Evolutionary conservation across 2,888 invertebrate genomes (phyloP).

Genomic region (Globia sparganii): DNA sequence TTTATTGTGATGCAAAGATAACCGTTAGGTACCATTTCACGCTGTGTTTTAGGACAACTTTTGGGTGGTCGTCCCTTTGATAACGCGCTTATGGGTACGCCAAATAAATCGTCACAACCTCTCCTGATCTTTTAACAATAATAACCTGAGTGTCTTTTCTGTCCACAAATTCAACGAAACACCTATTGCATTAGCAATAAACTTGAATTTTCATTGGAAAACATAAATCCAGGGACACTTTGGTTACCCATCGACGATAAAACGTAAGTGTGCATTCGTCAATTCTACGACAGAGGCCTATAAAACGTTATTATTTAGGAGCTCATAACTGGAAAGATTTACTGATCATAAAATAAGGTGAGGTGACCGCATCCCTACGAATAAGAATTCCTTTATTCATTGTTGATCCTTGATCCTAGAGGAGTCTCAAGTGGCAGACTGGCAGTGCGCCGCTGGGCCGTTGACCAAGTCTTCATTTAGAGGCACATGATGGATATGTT

Average conservation of each 20-base stretch:
- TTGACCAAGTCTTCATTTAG: constrained; percentile 82
- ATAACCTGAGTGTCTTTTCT: constrained; percentile 50
- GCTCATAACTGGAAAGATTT: constrained; percentile 88
- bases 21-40: constrained; percentile 65
- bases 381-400: constrained; percentile 75
- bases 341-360: constrained; percentile 84
- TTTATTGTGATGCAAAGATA: constrained; percentile 69
- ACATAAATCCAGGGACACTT: constrained; percentile 83
- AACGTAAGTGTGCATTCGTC: constrained; percentile 84
- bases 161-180: constrained; percentile 65
- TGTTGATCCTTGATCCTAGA: constrained; percentile 74
- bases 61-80: constrained; percentile 67
- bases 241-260: constrained; percentile 81
- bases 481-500: constrained; percentile 85
- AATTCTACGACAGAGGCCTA: constrained; percentile 83
- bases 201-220: constrained; percentile 74
- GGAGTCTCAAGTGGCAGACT: constrained; percentile 74
- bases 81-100: constrained; percentile 50
- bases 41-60: constrained; percentile 65
- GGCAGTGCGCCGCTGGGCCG: constrained; percentile 39
- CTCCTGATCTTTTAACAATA: constrained; percentile 31
- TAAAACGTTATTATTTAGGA: constrained; percentile 89
- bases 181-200: constrained; percentile 84
- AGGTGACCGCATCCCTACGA: constrained; percentile 79
- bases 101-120: constrained; percentile 33